phyloP scores from a whole-genome alignment of 2,797 vertebrate species.

The Myripristis jacobus region DNA sequence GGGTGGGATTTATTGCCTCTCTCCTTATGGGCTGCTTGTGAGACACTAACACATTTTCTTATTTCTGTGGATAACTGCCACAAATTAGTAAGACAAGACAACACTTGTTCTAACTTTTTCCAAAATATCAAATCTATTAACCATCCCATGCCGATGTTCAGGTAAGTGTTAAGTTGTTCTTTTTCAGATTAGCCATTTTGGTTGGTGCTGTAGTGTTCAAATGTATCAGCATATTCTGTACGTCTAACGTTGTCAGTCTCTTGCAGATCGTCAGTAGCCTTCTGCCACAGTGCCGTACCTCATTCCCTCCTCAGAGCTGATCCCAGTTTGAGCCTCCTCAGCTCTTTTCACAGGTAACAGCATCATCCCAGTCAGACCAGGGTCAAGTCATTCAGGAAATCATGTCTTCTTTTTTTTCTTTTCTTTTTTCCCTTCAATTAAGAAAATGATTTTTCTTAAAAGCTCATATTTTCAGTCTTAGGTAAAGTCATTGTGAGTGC shows the following conservation, averaged over 20 bases:
- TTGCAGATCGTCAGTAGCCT: conserved; percentile 97
- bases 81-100: not conserved
- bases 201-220: conserved; percentile 56
- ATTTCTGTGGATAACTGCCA: not conserved
- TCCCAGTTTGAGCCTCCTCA: conserved; percentile 77
- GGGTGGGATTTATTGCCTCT: not conserved
- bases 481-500: too few species aligned
- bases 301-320: conserved; percentile 89
- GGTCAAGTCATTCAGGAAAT: not conserved
- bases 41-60: not conserved
- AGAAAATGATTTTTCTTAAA: too few species aligned
- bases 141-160: conserved; percentile 8
- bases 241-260: conserved; percentile 93
- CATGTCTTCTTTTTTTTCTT: too few species aligned
- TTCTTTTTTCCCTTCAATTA: too few species aligned
- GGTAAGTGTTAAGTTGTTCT: conserved; percentile 41
- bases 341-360: conserved; percentile 84
- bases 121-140: conserved; percentile 19
- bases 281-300: conserved; percentile 89
- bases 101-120: not conserved
- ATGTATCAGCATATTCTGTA: conserved; percentile 79
- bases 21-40: not conserved
- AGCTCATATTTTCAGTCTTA: too few species aligned
- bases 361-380: not conserved
- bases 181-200: conserved; percentile 57